Evolutionary conservation across 2,113 vertebrate species (phyloP), one percentile per base, ranked within the genome.

Genomic region (Lampris incognitus): DNA sequence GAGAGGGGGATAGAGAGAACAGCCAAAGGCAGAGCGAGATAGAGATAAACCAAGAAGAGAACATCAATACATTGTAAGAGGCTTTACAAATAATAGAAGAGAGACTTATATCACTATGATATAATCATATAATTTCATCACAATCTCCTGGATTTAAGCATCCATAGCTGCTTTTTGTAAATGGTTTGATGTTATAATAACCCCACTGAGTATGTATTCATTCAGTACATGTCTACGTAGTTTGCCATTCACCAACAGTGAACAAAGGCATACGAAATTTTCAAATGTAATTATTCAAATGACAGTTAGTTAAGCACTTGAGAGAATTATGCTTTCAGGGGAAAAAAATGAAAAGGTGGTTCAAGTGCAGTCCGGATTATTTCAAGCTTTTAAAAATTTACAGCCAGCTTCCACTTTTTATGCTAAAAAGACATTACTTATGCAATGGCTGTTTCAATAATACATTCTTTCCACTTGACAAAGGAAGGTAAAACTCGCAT

Each of bases 341-440:
- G 0, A 24, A 70, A 66, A 73, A 84, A 76, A 87, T 72, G 66
- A 83, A 64, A 50, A 39, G 6, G 72, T 72, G 57, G 66, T 79
- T 85, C 36, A 55, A 68, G 82, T 75, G 66, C 49, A 60, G 81
- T 88, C 82, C 1, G 51, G 83, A 75, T 87, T 58, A 89, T 74
- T 88, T 56, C 41, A 60, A 39, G 76, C 81, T 79, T 88, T 89
- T 83, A 85, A 83, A 84, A 90, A 89, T 84, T 72, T 79, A 81
- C 87, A 91, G 82, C 81, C 85, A 41, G 77, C 72, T 84, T 42
- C 79, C 84, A 87, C 72, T 83, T 79, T 71, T 67, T 63, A 62
- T 80, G 76, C 60, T 74, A 60, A 62, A 82, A 83, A 79, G 65
- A 88, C 78, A 72, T 85, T 75, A 79, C 68, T 88, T 86, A 85